A percentile compares a stretch with the other conserved stretches of the same genome.
Evolutionary conservation across 2,888 invertebrate genomes (phyloP).

Genomic region (Trilocha varians): DNA sequence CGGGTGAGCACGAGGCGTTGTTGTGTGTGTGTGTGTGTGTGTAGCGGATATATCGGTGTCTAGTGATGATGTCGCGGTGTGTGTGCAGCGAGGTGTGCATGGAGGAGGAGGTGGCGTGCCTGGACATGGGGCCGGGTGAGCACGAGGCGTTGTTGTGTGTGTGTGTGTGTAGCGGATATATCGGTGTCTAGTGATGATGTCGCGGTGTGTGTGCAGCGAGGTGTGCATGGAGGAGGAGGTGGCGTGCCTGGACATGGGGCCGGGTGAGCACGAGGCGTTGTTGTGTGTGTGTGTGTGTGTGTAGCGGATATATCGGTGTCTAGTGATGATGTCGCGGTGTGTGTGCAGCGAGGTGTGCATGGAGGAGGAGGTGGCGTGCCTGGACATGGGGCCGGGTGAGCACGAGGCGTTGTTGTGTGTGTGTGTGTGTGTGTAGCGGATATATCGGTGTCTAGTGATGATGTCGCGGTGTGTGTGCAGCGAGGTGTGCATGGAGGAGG

Average conservation of each 20-base stretch:
- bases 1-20: slow-evolving; percentile 76
- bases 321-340: slow-evolving; percentile 1
- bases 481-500: slow-evolving; percentile 86
- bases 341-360: slow-evolving; percentile 77
- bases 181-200: slow-evolving; percentile 77
- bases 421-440: slow-evolving; percentile 98
- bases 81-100: slow-evolving; percentile 77
- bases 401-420: slow-evolving; percentile 86
- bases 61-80: slow-evolving; percentile 1
- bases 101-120: slow-evolving; percentile 96
- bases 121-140: slow-evolving; percentile 88
- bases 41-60: slow-evolving; percentile 98
- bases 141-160: slow-evolving; percentile 86
- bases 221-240: slow-evolving; percentile 93
- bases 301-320: slow-evolving; percentile 98
- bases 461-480: slow-evolving; percentile 34
- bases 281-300: slow-evolving; percentile 97
- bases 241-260: slow-evolving; percentile 95
- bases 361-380: slow-evolving; percentile 96
- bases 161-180: slow-evolving; percentile 97
- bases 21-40: slow-evolving; percentile 97
- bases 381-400: slow-evolving; percentile 88
- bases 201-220: slow-evolving; percentile 49
- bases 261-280: slow-evolving; percentile 76
- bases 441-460: slow-evolving; percentile 84